These are phyloP conservation scores for Athalia circularis DNA, from an alignment of 2,888 invertebrate genomes.

Conservation along the genomic window DNA sequence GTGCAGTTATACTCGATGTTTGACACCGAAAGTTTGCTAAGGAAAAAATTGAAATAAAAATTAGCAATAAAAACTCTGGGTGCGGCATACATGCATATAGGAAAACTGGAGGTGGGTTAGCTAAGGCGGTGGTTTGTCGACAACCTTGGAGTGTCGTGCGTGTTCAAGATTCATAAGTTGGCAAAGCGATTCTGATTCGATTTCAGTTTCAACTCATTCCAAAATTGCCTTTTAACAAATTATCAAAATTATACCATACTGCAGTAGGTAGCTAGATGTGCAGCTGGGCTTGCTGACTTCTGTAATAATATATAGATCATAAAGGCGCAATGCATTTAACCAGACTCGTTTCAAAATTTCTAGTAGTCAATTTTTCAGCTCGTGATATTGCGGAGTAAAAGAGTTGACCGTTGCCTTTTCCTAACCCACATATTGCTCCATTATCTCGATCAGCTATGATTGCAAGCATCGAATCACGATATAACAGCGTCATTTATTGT, in stretches of 20 bases:
- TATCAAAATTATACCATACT: conserved; percentile 17
- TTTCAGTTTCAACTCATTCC: conserved; percentile 32
- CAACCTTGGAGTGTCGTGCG: conserved; percentile 53
- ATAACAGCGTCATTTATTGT: conserved; percentile 23
- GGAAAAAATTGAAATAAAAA: not conserved
- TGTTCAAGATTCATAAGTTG: conserved; percentile 48
- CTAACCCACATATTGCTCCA: conserved; percentile 3
- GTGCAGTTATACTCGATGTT: no score
- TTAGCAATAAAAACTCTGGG: not conserved
- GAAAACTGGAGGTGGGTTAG: not conserved
- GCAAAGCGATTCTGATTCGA: conserved; percentile 37
- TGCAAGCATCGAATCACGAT: not conserved
- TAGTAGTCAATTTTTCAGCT: no score
- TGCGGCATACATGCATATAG: not conserved
- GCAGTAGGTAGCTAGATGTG: not conserved
- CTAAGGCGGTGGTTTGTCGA: conserved; percentile 40
- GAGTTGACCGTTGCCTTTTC: not conserved
- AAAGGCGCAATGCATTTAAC: no score
- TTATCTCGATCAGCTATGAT: conserved; percentile 7
- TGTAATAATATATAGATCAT: no score
- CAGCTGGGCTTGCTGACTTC: no score
- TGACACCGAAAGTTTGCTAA: no score
- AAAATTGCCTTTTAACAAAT: conserved; percentile 40
- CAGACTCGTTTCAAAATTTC: no score
- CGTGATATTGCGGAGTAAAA: no score